phyloP scores from a whole-genome alignment of 1,140 invertebrate species.

The Antheraea pernyi region DNA sequence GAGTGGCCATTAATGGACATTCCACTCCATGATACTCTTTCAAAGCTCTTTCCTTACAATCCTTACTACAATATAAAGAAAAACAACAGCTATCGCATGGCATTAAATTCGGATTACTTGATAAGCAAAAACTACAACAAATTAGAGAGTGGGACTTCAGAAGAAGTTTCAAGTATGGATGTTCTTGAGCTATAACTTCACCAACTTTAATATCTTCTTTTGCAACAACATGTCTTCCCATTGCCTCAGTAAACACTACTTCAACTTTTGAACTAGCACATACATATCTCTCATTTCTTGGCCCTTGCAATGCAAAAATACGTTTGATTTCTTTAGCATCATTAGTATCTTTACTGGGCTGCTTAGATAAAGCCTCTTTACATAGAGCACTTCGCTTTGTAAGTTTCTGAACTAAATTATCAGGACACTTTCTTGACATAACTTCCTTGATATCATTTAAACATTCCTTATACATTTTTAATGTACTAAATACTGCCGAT shows the following conservation, averaged over 20 bases:
- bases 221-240: conserved; percentile 84
- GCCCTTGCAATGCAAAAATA: conserved; percentile 58
- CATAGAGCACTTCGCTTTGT: conserved; percentile 76
- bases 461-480: conserved; percentile 82
- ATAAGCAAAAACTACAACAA: conserved; percentile 90
- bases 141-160: conserved; percentile 82
- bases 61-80: conserved; percentile 85
- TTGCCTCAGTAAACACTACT: conserved; percentile 79
- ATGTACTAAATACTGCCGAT: conserved; percentile 83
- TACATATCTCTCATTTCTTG: conserved; percentile 73
- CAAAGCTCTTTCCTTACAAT: conserved; percentile 83
- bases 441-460: conserved; percentile 80
- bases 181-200: conserved; percentile 89
- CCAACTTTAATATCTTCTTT: conserved; percentile 84
- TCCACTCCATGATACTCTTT: conserved; percentile 86
- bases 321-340: conserved; percentile 19
- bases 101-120: conserved; percentile 82
- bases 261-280: conserved; percentile 81
- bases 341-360: conserved; percentile 18
- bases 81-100: conserved; percentile 84
- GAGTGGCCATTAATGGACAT: conserved; percentile 83
- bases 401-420: conserved; percentile 78
- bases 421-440: conserved; percentile 75
- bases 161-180: conserved; percentile 86
- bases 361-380: conserved; percentile 47